Evolutionary conservation across 2,797 vertebrate species (phyloP), one percentile per base, ranked within the genome.

Genomic region (Etheostoma perlongum): DNA sequence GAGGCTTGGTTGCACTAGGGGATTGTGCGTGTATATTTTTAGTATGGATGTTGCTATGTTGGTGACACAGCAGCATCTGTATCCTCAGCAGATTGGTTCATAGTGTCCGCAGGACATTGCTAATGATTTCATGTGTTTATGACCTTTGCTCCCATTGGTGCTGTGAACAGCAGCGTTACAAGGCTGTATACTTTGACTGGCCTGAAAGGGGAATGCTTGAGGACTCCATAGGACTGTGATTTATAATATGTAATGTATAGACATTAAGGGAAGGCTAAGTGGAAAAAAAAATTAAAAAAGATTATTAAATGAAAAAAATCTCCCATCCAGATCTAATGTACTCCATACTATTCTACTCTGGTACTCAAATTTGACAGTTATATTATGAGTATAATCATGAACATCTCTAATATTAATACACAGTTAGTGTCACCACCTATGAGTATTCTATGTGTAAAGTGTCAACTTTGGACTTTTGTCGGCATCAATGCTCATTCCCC

Each of bases 141-240:
- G 83, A 84, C 77, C 86, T 86, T 88, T 81, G 53, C 75, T 82
- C 49, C 63, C n/a, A 71, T 67, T 76, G 57, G 80, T 76, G 61
- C 59, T 58, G 58, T 74, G 62, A 76, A 78, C 51, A 74, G 68
- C 62, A 69, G 21, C 16, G 46, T 66, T 67, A 62, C 42, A 66
- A 65, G 62, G 53, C 23, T 74, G 21, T 48, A 57, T 49, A 44
- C 64, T 65, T 67, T 74, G 18, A 49, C 19, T 57, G 68, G 27
- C 40, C 57, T 66, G 27, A 82, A 79, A 80, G 81, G 58, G 67
- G 69, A 85, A 21, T 23, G 21, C 49, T 72, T 63, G 21, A 30
- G 30, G 23, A 42, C 51, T 69, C 18, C 46, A 76, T 68, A 78
- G 55, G 44, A 79, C 72, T 23, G 48, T 21, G 21, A 72, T 75